phyloP scores from a whole-genome alignment of 2,888 invertebrate species.

The Leptopilina drosophilae region DNA sequence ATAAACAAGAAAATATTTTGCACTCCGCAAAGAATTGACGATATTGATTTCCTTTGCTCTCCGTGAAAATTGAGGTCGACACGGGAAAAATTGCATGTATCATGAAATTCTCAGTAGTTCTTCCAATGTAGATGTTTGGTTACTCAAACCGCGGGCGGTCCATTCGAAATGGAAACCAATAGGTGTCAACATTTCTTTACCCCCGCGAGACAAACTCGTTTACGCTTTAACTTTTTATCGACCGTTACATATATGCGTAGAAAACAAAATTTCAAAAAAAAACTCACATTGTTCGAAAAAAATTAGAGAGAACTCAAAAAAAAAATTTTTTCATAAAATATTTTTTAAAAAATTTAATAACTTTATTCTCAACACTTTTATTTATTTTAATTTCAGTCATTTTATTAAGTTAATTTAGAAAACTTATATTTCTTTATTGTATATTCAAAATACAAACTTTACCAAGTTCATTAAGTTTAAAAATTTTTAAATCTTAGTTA shows the following conservation, averaged over 20 bases:
- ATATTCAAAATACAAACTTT: no score
- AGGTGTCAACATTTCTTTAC: constrained; percentile 61
- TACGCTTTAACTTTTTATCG: constrained; percentile 34
- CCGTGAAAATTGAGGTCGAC: constrained; percentile 39
- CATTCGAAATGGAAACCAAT: constrained; percentile 62
- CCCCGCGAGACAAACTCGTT: constrained; percentile 51
- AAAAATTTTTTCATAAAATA: no score
- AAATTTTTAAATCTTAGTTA: no score
- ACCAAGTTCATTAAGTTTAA: no score
- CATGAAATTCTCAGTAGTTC: constrained; percentile 6
- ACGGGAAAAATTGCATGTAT: constrained; percentile 16
- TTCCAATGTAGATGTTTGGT: constrained; percentile 45
- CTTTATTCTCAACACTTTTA: no score
- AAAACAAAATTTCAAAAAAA: no score
- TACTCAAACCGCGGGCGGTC: constrained; percentile 56
- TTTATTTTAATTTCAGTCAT: no score
- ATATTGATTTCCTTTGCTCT: neutral
- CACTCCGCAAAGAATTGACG: neutral
- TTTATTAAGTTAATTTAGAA: no score
- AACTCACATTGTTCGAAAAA: no score
- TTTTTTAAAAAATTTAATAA: no score
- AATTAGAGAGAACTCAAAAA: no score
- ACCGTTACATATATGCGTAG: neutral
- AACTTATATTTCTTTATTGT: no score
- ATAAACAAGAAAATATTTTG: constrained; percentile 27